phyloP scores from a whole-genome alignment of 2,113 vertebrate genomes.

The Apodemus speciosus region DNA sequence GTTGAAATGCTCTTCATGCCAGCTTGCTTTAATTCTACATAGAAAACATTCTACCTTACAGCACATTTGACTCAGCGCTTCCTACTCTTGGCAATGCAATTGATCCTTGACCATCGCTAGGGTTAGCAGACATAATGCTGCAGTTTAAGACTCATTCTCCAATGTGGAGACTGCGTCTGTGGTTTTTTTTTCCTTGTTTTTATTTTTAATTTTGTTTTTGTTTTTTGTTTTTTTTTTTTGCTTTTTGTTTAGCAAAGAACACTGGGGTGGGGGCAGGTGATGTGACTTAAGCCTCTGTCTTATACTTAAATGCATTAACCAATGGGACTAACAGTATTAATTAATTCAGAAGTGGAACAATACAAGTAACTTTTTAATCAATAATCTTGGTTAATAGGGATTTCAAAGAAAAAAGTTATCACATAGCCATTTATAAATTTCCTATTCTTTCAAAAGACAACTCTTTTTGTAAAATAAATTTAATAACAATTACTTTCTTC shows the following conservation, averaged over 20 bases:
- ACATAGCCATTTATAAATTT: not conserved
- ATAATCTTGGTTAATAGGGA: not conserved
- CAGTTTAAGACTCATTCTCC: not conserved
- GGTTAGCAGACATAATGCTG: not conserved
- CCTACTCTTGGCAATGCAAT: not conserved
- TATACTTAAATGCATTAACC: not conserved
- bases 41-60: constrained; percentile 54
- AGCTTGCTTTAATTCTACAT: constrained; percentile 65
- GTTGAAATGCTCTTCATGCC: constrained; percentile 46
- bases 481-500: constrained; percentile 6
- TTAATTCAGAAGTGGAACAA: not conserved
- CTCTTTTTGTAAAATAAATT: constrained; percentile 25
- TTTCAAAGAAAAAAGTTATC: not conserved
- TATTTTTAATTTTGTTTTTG: not conserved
- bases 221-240: too few relatives aligned
- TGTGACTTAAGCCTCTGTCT: not conserved
- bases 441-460: constrained; percentile 17
- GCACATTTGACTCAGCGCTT: constrained; percentile 46
- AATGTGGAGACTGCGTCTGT: accelerated
- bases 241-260: not conserved
- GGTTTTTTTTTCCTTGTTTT: not conserved
- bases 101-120: not conserved
- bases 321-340: not conserved
- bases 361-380: not conserved
- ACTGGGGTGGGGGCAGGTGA: not conserved